Conservation (phyloP, 1,140 invertebrate genomes). For the Kradibia gibbosae region DNA sequence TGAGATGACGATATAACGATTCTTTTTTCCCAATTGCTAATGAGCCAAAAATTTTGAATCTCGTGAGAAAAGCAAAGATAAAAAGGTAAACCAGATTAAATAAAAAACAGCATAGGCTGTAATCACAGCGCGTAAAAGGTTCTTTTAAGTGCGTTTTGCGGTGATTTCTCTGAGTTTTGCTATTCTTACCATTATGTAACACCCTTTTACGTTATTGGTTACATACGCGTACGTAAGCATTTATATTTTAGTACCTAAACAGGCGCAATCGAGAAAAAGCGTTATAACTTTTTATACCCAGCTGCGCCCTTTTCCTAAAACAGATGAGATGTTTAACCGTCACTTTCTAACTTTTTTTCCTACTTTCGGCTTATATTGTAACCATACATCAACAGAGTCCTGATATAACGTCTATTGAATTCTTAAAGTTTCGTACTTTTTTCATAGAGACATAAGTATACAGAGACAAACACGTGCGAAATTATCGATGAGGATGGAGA, state of each 20-base stretch:
- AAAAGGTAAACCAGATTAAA: not conserved
- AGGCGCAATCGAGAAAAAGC: slow-evolving; percentile 41
- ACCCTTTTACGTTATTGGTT: slow-evolving; percentile 15
- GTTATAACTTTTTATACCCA: slow-evolving; percentile 50
- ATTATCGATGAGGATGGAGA: slow-evolving; percentile 21
- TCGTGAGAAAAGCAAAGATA: slow-evolving; percentile 18
- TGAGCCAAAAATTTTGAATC: slow-evolving; percentile 8
- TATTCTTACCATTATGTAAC: not conserved
- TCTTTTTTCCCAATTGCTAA: not conserved
- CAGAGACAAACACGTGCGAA: slow-evolving; percentile 36
- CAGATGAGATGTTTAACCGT: slow-evolving; percentile 55
- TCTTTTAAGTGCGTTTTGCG: slow-evolving; percentile 58
- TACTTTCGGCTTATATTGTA: slow-evolving; percentile 3
- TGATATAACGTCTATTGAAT: not conserved
- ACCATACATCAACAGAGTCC: not conserved
- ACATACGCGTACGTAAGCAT: not conserved
- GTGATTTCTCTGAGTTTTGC: slow-evolving; percentile 56
- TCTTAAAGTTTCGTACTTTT: not conserved
- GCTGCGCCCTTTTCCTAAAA: slow-evolving; percentile 51
- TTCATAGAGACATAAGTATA: not conserved
- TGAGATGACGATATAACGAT: too few species aligned
- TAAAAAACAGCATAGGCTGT: not conserved
- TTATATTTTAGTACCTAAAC: not conserved
- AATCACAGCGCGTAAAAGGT: slow-evolving; percentile 12
- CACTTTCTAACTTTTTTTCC: slow-evolving; percentile 47